Conservation (phyloP, 1,140 invertebrate genomes). For the Drosophila pseudoananassae region DNA sequence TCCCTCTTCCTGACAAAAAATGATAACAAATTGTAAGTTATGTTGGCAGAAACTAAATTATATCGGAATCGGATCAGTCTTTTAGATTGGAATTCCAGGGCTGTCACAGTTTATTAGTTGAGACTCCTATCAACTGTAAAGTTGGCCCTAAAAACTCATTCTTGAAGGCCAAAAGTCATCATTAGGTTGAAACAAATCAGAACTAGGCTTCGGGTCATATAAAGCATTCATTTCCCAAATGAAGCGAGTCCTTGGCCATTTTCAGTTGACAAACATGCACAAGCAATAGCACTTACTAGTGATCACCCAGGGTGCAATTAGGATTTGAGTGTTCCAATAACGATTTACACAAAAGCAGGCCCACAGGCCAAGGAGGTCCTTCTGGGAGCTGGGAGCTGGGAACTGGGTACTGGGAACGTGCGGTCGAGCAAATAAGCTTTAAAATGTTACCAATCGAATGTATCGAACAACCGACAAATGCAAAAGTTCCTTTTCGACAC, state of each 20-base stretch:
- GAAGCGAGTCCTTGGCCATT: constrained; percentile 47
- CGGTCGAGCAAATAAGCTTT: constrained; percentile 62
- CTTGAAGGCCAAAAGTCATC: constrained; percentile 14
- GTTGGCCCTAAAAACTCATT: constrained; percentile 10
- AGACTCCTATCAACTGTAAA: neutral
- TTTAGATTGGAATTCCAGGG: neutral
- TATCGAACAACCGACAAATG: constrained; percentile 56
- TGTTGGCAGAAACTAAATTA: neutral
- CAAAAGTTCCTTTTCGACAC: constrained; percentile 37
- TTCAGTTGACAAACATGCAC: constrained; percentile 45
- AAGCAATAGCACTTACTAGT: constrained; percentile 50
- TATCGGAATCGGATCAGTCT: neutral
- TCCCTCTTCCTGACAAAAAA: neutral
- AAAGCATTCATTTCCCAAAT: constrained; percentile 25
- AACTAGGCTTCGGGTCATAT: constrained; percentile 19
- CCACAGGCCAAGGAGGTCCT: constrained; percentile 2
- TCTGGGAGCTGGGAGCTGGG: neutral
- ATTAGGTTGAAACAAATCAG: constrained; percentile 61
- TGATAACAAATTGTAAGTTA: constrained; percentile 10
- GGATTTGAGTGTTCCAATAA: constrained; percentile 76
- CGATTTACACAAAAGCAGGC: constrained; percentile 64
- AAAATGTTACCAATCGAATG: constrained; percentile 64
- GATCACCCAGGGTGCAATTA: constrained; percentile 72
- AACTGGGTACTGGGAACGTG: constrained; percentile 26
- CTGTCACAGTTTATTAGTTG: neutral